Percentiles rank a stretch among this genome's conserved stretches.
Evolutionary conservation across 2,113 vertebrate species (phyloP).

Genomic region (Saimiri boliviensis): DNA sequence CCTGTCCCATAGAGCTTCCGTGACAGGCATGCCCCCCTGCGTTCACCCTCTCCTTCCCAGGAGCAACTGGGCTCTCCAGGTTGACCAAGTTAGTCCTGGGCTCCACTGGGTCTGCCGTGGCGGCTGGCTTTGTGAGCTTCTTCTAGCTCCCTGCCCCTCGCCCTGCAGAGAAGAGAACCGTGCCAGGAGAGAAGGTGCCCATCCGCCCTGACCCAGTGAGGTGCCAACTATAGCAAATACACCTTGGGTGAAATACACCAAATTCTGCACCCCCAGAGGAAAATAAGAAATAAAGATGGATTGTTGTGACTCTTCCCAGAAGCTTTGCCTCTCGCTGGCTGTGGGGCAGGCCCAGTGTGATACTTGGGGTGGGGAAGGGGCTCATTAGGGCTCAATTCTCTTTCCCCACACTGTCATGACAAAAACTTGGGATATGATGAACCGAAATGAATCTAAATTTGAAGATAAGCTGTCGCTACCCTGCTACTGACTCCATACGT

Average conservation of each 20-base stretch:
- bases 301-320: fast-evolving
- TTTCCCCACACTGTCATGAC: no score
- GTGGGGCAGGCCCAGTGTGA: neutral
- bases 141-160: fast-evolving
- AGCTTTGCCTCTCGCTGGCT: neutral
- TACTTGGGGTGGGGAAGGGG: neutral
- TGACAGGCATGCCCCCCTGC: fast-evolving
- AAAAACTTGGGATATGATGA: neutral
- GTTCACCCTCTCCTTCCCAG: neutral
- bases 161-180: neutral
- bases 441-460: no score
- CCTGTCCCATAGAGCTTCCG: neutral
- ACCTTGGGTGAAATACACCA: neutral
- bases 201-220: neutral
- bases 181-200: neutral
- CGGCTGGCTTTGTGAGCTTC: fast-evolving
- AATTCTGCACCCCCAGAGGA: neutral
- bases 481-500: neutral
- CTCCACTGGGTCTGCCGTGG: fast-evolving
- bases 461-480: neutral
- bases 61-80: neutral
- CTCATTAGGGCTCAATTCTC: neutral
- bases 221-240: neutral
- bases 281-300: slow-evolving; percentile 15
- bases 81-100: fast-evolving